These are phyloP conservation scores for Synergus japonicus DNA, from an alignment of 2,888 invertebrate genomes.

Conservation along the genomic window DNA sequence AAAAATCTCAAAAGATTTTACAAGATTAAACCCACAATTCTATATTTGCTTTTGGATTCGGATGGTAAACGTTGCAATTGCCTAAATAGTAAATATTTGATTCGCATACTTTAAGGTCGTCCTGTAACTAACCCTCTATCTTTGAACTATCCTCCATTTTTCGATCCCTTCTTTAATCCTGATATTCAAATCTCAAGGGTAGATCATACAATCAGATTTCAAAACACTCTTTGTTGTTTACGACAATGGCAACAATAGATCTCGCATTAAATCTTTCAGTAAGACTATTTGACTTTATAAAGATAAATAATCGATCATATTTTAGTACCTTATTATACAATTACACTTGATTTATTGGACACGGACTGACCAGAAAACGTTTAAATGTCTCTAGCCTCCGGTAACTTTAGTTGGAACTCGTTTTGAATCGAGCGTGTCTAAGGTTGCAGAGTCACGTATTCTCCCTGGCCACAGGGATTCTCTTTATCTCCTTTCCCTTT, in stretches of 20 bases:
- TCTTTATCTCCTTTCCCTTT: conserved; percentile 49
- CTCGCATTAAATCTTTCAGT: conserved; percentile 15
- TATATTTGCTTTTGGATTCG: no score
- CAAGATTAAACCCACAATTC: no score
- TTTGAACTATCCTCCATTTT: not conserved
- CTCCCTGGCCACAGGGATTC: conserved; percentile 47
- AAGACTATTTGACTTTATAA: conserved; percentile 5
- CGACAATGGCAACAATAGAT: not conserved
- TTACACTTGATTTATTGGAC: conserved; percentile 31
- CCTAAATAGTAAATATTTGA: no score
- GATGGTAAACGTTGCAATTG: no score
- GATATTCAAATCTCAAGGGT: not conserved
- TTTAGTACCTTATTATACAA: conserved; percentile 36
- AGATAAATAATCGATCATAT: conserved; percentile 36
- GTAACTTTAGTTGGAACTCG: conserved; percentile 57
- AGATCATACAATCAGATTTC: not conserved
- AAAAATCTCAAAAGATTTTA: no score
- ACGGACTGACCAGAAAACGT: conserved; percentile 23
- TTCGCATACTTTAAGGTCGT: no score
- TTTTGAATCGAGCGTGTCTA: conserved; percentile 63
- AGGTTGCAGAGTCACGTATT: conserved; percentile 68
- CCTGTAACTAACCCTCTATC: not conserved
- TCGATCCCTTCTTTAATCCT: not conserved
- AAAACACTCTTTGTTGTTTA: not conserved
- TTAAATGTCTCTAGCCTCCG: conserved; percentile 41